Evolutionary conservation across 2,113 vertebrate genomes (phyloP).

Genomic region (Platanista minor): DNA sequence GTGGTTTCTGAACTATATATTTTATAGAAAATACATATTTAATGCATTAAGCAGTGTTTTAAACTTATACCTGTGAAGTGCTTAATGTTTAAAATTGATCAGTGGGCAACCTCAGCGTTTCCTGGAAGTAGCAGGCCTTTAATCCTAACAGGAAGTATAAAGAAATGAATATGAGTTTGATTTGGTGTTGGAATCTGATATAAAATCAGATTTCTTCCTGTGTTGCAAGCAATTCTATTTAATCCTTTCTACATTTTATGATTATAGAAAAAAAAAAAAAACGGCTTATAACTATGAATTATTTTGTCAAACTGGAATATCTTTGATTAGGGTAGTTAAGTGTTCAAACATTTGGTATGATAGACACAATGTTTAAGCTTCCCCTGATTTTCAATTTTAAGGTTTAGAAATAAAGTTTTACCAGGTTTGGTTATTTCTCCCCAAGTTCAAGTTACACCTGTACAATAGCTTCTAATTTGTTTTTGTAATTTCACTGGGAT

Average conservation of each 20-base stretch:
- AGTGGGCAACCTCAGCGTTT: slow-evolving; percentile 26
- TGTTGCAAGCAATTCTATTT: neutral
- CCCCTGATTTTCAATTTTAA: neutral
- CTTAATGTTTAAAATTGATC: neutral
- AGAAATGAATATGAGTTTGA: neutral
- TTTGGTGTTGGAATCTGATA: neutral
- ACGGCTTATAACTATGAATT: neutral
- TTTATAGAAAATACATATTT: neutral
- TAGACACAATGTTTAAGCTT: neutral
- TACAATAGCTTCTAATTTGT: neutral
- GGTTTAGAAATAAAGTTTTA: slow-evolving; percentile 17
- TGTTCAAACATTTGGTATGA: neutral
- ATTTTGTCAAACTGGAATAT: slow-evolving; percentile 4
- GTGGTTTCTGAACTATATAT: slow-evolving; percentile 28
- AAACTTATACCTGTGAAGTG: slow-evolving; percentile 1
- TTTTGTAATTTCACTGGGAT: neutral
- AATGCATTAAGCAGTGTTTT: slow-evolving; percentile 43
- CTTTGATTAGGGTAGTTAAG: neutral
- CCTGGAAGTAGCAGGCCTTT: neutral
- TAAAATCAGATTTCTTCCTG: neutral
- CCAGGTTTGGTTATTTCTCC: neutral
- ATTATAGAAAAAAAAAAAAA: neutral
- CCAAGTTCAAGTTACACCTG: neutral
- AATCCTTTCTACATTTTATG: neutral
- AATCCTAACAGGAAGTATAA: neutral